Percentiles rank a stretch among this genome's conserved stretches.
Evolutionary conservation across 1,140 invertebrate species (phyloP).

Genomic region (Cydia amplana): DNA sequence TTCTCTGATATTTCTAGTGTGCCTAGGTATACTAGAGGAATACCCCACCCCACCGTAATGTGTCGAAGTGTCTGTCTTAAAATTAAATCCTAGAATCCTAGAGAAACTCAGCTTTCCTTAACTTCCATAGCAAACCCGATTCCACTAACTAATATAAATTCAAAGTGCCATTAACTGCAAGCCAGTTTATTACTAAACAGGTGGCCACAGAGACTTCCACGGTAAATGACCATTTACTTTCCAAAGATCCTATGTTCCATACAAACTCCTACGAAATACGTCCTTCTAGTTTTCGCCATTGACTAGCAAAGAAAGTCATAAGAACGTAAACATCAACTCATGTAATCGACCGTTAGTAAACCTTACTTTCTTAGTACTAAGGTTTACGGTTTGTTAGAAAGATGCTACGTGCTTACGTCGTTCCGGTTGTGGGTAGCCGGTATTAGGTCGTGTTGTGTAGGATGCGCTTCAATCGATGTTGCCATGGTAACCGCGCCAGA

Average conservation of each 20-base stretch:
- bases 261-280: background rate
- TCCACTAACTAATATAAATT: background rate
- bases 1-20: no score
- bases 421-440: background rate
- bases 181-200: background rate
- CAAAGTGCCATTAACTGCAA: constrained; percentile 1
- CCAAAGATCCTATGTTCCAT: background rate
- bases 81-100: no score
- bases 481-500: constrained; percentile 22
- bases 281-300: background rate
- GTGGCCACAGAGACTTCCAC: background rate
- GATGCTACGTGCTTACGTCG: background rate
- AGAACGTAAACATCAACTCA: background rate
- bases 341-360: background rate
- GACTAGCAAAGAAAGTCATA: background rate
- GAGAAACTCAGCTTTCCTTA: background rate
- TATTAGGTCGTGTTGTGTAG: constrained; percentile 11
- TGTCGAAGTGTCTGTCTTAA: no score
- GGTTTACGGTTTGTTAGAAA: background rate
- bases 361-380: background rate
- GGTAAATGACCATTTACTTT: background rate
- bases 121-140: background rate
- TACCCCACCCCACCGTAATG: no score
- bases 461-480: constrained; percentile 29
- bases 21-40: no score